Percentiles rank a stretch among this genome's conserved stretches.
Conservation (phyloP, 2,113 vertebrate species). For the Antechinus flavipes region DNA sequence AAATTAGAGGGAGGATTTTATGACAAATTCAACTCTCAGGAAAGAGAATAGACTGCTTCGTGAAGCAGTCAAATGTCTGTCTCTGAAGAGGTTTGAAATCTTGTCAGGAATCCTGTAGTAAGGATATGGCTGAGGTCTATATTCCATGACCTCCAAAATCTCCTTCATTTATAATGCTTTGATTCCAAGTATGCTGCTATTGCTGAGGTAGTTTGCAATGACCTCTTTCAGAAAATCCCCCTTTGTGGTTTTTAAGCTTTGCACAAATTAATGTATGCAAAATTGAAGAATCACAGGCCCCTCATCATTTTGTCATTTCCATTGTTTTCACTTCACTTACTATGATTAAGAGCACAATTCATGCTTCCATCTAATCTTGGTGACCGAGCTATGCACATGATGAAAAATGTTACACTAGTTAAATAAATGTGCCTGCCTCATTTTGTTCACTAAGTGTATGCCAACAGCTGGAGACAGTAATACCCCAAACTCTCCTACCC, state of each 20-base stretch:
- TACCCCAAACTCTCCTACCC: conserved; percentile 62
- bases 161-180: background rate
- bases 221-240: background rate
- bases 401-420: conserved; percentile 3
- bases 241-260: conserved; percentile 46
- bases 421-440: conserved; percentile 62
- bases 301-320: conserved; percentile 74
- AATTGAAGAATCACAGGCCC: conserved; percentile 65
- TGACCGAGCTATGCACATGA: conserved; percentile 58
- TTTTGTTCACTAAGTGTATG: conserved; percentile 45
- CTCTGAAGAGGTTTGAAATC: background rate
- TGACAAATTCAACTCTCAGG: background rate
- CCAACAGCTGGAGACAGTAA: conserved; percentile 42
- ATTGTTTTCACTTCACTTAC: conserved; percentile 79
- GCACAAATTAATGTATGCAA: conserved; percentile 70
- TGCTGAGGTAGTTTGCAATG: background rate
- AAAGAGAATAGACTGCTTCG: background rate
- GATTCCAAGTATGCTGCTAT: background rate
- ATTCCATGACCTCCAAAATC: background rate
- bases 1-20: background rate
- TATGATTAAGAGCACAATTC: conserved; percentile 71
- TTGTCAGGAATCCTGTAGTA: background rate
- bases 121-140: background rate
- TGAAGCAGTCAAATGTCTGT: background rate
- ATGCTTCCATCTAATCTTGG: conserved; percentile 75